Percentiles rank a stretch among this genome's conserved stretches.
These are phyloP conservation scores for Parauchenoglanis punctatus DNA, from an alignment of 2,797 vertebrate genomes.

Conservation along the genomic window DNA sequence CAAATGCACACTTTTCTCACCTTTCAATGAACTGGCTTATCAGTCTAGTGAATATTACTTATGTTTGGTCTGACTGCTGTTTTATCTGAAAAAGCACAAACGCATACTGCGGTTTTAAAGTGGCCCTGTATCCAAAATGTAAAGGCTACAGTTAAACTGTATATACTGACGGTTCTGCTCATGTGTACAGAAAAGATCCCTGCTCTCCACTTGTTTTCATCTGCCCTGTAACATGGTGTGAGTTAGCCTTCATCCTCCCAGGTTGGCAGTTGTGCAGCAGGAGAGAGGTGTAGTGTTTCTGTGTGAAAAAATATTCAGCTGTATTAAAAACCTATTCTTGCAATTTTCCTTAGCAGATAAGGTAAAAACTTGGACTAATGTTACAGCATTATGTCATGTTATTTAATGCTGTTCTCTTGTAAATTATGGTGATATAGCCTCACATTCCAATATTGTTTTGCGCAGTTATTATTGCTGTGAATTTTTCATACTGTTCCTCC, in stretches of 20 bases:
- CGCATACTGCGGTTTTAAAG: not conserved
- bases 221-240: not conserved
- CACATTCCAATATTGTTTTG: not conserved
- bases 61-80: not conserved
- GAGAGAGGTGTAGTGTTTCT: not conserved
- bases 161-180: not conserved
- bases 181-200: not conserved
- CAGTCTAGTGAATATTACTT: not conserved
- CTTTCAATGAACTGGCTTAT: not conserved
- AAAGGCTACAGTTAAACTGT: not conserved
- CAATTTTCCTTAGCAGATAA: not conserved
- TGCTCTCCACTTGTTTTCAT: not conserved
- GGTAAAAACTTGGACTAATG: not conserved
- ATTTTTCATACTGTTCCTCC: not conserved
- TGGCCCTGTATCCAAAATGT: not conserved
- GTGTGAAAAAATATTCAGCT: not conserved
- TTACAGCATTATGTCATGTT: not conserved
- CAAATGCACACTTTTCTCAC: not conserved
- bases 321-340: not conserved
- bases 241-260: not conserved
- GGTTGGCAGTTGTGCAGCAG: not conserved
- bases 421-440: not conserved
- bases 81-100: not conserved
- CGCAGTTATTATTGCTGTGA: not conserved
- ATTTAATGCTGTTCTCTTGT: conserved; percentile 9